phyloP scores from a whole-genome alignment of 2,888 invertebrate genomes.

The Epirrhoe tristata region DNA sequence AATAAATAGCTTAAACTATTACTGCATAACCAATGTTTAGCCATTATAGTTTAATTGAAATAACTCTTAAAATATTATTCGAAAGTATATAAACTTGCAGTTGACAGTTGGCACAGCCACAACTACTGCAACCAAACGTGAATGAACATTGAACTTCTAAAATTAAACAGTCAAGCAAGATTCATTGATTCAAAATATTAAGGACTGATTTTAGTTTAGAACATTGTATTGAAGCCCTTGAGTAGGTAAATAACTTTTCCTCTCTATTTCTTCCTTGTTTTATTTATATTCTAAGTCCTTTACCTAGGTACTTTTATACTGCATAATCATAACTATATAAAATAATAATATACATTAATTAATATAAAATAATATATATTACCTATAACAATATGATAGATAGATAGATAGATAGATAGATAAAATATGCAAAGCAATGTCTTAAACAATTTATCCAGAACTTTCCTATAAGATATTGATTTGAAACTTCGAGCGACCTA shows the following conservation, averaged over 20 bases:
- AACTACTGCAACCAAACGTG: slow-evolving; percentile 39
- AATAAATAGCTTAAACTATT: too few relatives aligned
- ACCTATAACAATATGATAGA: too few relatives aligned
- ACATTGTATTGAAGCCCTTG: background rate
- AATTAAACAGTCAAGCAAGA: slow-evolving; percentile 54
- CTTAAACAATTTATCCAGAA: background rate
- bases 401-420: too few relatives aligned
- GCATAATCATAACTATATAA: too few relatives aligned
- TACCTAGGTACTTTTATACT: background rate
- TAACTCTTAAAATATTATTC: background rate
- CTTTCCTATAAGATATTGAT: background rate
- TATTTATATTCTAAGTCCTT: background rate
- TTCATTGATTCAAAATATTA: slow-evolving; percentile 23
- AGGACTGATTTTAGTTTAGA: background rate
- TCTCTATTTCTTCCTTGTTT: slow-evolving; percentile 2
- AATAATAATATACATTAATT: too few relatives aligned
- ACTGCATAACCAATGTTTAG: too few relatives aligned
- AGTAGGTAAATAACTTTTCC: background rate
- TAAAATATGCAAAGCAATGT: too few relatives aligned
- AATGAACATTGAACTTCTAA: slow-evolving; percentile 67
- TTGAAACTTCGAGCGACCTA: background rate
- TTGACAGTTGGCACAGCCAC: slow-evolving; percentile 43
- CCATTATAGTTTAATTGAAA: too few relatives aligned
- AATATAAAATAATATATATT: too few relatives aligned
- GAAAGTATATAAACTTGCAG: slow-evolving; percentile 17